These are phyloP conservation scores for Hylaea fasciaria DNA, from an alignment of 2,888 invertebrate species.

Conservation along the genomic window DNA sequence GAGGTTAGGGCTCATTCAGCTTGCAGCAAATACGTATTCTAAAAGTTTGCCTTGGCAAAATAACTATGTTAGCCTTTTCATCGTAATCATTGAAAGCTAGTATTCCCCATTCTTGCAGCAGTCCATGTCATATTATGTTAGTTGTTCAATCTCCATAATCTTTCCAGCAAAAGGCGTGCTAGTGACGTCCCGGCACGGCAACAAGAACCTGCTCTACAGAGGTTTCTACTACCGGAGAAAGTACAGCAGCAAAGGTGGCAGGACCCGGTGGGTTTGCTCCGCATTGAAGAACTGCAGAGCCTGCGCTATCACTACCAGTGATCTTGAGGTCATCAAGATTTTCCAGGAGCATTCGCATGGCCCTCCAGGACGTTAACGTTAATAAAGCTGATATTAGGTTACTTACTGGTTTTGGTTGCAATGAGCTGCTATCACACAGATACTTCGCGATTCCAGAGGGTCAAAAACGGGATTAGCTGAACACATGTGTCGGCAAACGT, in stretches of 20 bases:
- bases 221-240: constrained; percentile 55
- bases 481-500: too few relatives aligned
- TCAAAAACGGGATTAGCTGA: too few relatives aligned
- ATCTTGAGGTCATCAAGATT: constrained; percentile 38
- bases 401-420: too few relatives aligned
- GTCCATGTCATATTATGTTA: not conserved
- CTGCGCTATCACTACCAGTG: constrained; percentile 50
- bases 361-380: constrained; percentile 19
- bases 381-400: not conserved
- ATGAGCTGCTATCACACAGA: too few relatives aligned
- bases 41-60: too few relatives aligned
- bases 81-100: too few relatives aligned
- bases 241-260: constrained; percentile 49
- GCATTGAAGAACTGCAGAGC: constrained; percentile 60
- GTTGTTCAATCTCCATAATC: not conserved
- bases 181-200: constrained; percentile 54
- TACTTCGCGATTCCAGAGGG: too few relatives aligned
- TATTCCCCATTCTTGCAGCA: not conserved
- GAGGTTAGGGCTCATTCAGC: too few relatives aligned
- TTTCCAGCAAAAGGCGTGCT: constrained; percentile 50
- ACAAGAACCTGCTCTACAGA: constrained; percentile 57
- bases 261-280: constrained; percentile 60
- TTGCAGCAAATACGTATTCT: too few relatives aligned
- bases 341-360: constrained; percentile 41
- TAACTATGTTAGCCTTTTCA: too few relatives aligned